Base-by-base conservation (phyloP, 2,797 vertebrate species). In the Vipera ursinii region DNA sequence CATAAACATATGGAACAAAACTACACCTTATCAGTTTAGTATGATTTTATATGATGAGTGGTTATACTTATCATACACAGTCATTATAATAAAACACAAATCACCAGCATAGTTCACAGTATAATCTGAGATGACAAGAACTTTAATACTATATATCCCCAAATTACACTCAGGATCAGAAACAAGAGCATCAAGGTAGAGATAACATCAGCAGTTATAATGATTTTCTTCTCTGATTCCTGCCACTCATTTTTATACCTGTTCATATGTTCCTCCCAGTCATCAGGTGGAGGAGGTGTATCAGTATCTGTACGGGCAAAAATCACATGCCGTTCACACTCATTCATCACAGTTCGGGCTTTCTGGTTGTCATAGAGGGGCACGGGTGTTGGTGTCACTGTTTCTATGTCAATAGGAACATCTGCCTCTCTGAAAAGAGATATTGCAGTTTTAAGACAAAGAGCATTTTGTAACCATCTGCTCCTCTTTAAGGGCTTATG, bases 251-350 rank as follows among this genome's bases (percentile, higher is more conserved):
- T 26, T 51, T 24, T 57, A 26, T 97, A 99, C 99, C 99, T 99
- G 98, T 98, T 99, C 94, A 99, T 94, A 24, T 99, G 99, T 69
- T 99, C 99, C 94, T 99, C 99, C 99, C 99, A 99, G 97, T 99
- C 99, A 4, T 99, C 99, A 0, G 99, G 99, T 0, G 99, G 99
- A 0, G 98, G 98, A 0, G 99, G 99, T 17, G 98, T 98, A 2
- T 99, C 99, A 0, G 99, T 99, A 0, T 99, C 98, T 0, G 99
- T 99, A 89, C 99, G 98, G 63, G 99, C 99, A 6, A 99, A 99
- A 95, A 99, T 98, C 22, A 99, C 99, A 0, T 99, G 99, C 0
- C 99, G 97, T 93, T 99, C 99, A 86, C 99, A 99, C 96, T 99
- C 99, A 8, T 99, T 99, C 99, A 99, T 99, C 95, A 99, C 99